Base-by-base conservation (phyloP, 1,140 invertebrate species). In the Zaprionus taronus region DNA sequence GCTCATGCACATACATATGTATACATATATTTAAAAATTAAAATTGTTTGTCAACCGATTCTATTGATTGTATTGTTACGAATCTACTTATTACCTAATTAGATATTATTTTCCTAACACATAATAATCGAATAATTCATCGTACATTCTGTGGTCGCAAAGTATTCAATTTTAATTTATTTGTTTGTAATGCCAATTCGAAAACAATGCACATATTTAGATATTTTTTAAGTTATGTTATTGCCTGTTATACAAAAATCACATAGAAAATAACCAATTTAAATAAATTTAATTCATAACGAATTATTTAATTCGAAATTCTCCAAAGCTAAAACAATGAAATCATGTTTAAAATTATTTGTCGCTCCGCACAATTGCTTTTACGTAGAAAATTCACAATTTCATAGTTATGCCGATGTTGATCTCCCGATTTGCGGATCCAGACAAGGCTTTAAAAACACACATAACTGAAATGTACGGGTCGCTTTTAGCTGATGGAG, bases 51-150 rank as follows among this genome's bases (percentile, higher is more conserved):
- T 72, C 73, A 72, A 36, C n/a, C 56, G 61, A 77, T 63, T 66
- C 61, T 74, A 57, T 63, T 68, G 69, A 41, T 77, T 51, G 67
- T 77, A 67, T 77, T 72, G 69, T 79, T 72, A 73, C 72, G 78
- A 83, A 81, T 66, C 81, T 76, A 76, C 73, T 55, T 76, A 76
- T 76, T 76, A 76, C 73, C 73, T 76, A 72, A 72, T 72, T 76
- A 76, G 68, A 76, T 72, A 64, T 70, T 55, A 67, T 67, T 67
- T 67, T 57, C 28, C 41, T 47, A 47, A 57, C 44, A 67, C 36
- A 67, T 64, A 71, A 67, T 64, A 71, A 51, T 71, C 31, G 26
- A 72, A 71, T 64, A 58, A 38, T 63, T 38, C 72, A 63, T 58
- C 31, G 28, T 61, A 69, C 38, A 70, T 75, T 75, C 66, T 57